Conservation (phyloP, 2,113 vertebrate genomes). For the Apeltes quadracus region DNA sequence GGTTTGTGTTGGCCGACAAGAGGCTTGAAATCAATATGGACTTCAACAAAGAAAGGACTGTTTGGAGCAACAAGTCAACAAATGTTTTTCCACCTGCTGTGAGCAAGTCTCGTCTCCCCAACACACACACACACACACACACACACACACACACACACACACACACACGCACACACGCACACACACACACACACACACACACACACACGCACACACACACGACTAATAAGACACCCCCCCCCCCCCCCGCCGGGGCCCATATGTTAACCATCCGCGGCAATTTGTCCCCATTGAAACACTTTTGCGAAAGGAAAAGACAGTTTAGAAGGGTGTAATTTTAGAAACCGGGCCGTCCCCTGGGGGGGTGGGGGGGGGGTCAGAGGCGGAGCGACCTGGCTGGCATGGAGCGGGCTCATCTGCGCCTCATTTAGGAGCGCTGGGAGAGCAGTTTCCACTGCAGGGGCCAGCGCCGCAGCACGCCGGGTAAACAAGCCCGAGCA, state of each 20-base stretch:
- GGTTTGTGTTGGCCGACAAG: not conserved
- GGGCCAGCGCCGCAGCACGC: constrained; percentile 41
- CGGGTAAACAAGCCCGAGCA: constrained; percentile 40
- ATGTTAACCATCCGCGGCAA: constrained; percentile 83
- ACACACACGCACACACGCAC: not conserved
- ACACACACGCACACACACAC: constrained; percentile 8
- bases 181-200: constrained; percentile 13
- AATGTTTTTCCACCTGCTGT: constrained; percentile 72
- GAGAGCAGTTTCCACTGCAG: constrained; percentile 54
- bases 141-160: not conserved
- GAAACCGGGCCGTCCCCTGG: constrained; percentile 75
- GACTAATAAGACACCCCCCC: constrained; percentile 48
- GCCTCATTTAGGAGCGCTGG: constrained; percentile 69
- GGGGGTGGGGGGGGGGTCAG: constrained; percentile 78
- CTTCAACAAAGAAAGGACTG: constrained; percentile 37
- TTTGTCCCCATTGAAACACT: constrained; percentile 81
- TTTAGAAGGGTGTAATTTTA: constrained; percentile 85
- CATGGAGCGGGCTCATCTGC: constrained; percentile 68
- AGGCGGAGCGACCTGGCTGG: constrained; percentile 65
- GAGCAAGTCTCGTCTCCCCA: constrained; percentile 30
- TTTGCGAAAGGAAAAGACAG: constrained; percentile 83
- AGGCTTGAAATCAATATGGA: not conserved
- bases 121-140: constrained; percentile 11
- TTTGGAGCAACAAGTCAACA: constrained; percentile 58
- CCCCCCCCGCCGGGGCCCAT: constrained; percentile 60